Percentiles rank a stretch among this genome's conserved stretches.
These are phyloP conservation scores for Blastomussa wellsi DNA, from an alignment of 92 coral and sea anemone genomes.

Conservation along the genomic window DNA sequence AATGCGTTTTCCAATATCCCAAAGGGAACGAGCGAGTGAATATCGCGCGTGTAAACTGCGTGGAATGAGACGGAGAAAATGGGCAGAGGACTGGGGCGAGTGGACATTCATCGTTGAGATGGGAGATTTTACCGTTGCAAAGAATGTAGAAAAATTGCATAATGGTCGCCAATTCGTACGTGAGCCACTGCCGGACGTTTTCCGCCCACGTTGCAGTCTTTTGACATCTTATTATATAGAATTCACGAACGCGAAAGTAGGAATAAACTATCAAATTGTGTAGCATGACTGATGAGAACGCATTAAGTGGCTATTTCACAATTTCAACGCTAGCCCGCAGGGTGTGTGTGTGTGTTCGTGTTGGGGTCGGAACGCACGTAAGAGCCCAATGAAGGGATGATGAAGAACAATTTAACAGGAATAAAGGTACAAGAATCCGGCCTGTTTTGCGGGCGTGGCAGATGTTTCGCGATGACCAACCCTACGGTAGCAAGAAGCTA, in stretches of 20 bases:
- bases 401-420: no score
- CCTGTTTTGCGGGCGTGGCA: no score
- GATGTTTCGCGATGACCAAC: no score
- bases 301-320: not conserved
- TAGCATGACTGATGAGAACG: not conserved
- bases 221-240: not conserved
- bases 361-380: no score
- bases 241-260: not conserved
- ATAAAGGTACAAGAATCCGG: no score
- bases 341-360: no score
- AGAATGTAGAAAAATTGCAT: not conserved
- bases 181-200: not conserved
- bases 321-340: no score
- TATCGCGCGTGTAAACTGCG: not conserved
- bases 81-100: not conserved
- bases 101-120: not conserved
- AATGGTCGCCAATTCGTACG: not conserved
- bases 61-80: not conserved
- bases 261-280: not conserved
- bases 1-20: no score
- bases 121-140: not conserved
- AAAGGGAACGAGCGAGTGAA: not conserved
- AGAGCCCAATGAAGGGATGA: no score
- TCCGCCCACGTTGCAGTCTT: slow-evolving; percentile 4
- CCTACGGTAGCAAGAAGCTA: no score